These are phyloP conservation scores for Spermophilus dauricus DNA, from an alignment of 2,113 vertebrate species.

Conservation along the genomic window DNA sequence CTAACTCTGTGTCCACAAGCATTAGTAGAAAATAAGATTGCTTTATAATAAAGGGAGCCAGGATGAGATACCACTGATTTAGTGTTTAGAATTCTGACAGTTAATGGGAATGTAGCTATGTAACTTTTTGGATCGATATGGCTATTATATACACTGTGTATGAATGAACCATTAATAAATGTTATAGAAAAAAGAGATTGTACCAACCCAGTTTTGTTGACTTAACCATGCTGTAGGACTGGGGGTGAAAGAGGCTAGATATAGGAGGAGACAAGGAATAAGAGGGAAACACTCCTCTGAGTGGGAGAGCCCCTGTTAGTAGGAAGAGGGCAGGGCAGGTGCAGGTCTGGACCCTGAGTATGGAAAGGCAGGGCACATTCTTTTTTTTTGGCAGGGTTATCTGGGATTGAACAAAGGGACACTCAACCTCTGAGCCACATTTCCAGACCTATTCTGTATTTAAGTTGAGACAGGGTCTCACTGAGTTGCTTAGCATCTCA, in stretches of 20 bases:
- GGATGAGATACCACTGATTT: background rate
- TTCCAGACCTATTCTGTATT: too few species aligned
- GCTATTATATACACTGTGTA: background rate
- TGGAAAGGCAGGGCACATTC: background rate
- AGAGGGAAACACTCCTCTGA: background rate
- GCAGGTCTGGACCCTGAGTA: background rate
- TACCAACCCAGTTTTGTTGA: background rate
- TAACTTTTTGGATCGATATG: background rate
- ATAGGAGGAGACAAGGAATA: background rate
- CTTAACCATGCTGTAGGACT: background rate
- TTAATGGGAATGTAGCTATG: constrained; percentile 34
- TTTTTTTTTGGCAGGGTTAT: background rate
- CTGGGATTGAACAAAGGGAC: too few species aligned
- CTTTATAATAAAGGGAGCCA: background rate
- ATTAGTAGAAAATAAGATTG: constrained; percentile 42
- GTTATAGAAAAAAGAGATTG: background rate
- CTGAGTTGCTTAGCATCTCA: too few species aligned
- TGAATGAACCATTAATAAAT: constrained; percentile 45
- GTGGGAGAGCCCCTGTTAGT: background rate
- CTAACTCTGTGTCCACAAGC: background rate
- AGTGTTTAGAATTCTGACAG: constrained; percentile 43
- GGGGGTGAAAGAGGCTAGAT: background rate
- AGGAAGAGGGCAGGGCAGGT: background rate
- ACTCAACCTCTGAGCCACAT: too few species aligned
- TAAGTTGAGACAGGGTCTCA: too few species aligned